These are phyloP conservation scores for Coelopa pilipes DNA, from an alignment of 2,888 invertebrate genomes.

Conservation along the genomic window DNA sequence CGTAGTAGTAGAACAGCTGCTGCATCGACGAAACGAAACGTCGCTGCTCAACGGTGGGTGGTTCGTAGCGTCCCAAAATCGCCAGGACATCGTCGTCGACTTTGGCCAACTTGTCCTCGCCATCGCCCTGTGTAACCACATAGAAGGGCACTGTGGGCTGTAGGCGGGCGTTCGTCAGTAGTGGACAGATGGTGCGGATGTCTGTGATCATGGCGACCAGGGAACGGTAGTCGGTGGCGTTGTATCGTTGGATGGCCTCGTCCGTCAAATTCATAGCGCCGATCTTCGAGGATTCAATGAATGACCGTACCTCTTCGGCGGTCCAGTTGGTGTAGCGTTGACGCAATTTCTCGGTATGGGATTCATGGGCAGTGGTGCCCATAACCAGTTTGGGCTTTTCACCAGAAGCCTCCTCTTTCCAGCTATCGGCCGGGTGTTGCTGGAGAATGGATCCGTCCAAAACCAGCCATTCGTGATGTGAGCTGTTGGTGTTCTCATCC, in stretches of 20 bases:
- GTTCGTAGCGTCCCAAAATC: slow-evolving; percentile 81
- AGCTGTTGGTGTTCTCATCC: slow-evolving; percentile 69
- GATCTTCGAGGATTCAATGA: slow-evolving; percentile 70
- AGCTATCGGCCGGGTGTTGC: slow-evolving; percentile 74
- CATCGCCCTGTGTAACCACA: slow-evolving; percentile 74
- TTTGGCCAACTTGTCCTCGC: slow-evolving; percentile 69
- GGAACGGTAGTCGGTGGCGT: slow-evolving; percentile 75
- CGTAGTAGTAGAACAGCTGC: slow-evolving; percentile 83
- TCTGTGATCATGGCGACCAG: slow-evolving; percentile 80
- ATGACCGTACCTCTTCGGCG: slow-evolving; percentile 73
- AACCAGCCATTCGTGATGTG: slow-evolving; percentile 79
- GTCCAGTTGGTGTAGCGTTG: slow-evolving; percentile 75
- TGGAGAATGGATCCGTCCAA: slow-evolving; percentile 78
- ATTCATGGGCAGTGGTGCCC: slow-evolving; percentile 80
- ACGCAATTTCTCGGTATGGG: slow-evolving; percentile 73
- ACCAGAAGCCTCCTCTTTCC: slow-evolving; percentile 69
- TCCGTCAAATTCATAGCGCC: slow-evolving; percentile 74
- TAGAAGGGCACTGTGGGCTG: slow-evolving; percentile 78
- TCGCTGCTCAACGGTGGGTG: slow-evolving; percentile 78
- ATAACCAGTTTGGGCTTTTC: slow-evolving; percentile 71
- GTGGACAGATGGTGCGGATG: slow-evolving; percentile 82
- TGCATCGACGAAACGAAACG: slow-evolving; percentile 83
- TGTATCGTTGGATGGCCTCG: slow-evolving; percentile 74
- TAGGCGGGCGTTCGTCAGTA: slow-evolving; percentile 75
- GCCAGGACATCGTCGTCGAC: slow-evolving; percentile 80